phyloP scores from a whole-genome alignment of 2,113 vertebrate genomes.

The Poicephalus meyeri region DNA sequence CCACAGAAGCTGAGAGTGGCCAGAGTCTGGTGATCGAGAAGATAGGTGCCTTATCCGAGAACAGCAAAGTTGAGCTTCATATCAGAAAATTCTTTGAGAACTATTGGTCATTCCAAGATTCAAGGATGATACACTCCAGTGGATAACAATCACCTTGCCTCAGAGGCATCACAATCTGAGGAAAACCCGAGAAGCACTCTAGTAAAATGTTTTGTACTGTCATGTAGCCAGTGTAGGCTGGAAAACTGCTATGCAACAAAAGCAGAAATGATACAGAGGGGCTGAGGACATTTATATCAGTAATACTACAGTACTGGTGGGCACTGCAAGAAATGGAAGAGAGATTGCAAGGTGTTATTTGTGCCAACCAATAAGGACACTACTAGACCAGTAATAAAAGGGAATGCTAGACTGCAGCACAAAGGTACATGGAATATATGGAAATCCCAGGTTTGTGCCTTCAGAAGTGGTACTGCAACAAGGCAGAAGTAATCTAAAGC shows the following conservation, averaged over 20 bases:
- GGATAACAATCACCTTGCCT: background rate
- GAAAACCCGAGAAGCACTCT: background rate
- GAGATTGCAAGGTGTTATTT: background rate
- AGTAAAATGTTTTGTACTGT: background rate
- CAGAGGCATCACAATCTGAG: background rate
- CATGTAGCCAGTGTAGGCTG: accelerated
- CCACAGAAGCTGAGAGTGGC: background rate
- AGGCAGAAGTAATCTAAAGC: background rate
- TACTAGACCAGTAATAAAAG: background rate
- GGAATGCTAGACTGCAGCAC: background rate
- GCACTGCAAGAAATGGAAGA: background rate
- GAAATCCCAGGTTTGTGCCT: background rate
- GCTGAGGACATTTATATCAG: background rate
- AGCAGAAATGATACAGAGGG: background rate
- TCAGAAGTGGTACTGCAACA: background rate
- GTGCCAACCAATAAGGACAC: background rate
- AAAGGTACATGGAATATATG: background rate
- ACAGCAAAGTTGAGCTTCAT: background rate
- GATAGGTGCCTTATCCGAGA: background rate
- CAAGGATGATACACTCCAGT: background rate
- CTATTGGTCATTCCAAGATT: background rate
- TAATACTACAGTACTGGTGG: background rate
- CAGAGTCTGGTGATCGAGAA: background rate
- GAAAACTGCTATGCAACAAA: background rate
- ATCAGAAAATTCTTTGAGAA: background rate